Conservation (phyloP, 2,797 vertebrate species). For the Coracias cyanogaster region DNA sequence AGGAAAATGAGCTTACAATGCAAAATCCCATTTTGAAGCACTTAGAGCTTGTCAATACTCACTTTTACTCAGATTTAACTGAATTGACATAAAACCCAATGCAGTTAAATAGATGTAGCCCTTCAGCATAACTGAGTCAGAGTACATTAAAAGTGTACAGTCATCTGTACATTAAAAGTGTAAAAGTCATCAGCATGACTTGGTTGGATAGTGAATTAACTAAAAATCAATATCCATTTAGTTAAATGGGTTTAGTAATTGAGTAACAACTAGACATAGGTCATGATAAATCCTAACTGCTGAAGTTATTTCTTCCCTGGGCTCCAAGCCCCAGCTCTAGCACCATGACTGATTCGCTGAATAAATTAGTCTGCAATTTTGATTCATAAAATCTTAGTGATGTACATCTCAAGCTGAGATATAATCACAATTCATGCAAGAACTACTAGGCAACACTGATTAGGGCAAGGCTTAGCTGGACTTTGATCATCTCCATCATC, state of each 20-base stretch:
- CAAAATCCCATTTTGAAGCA: neutral
- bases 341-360: neutral
- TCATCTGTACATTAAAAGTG: neutral
- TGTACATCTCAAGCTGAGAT: neutral
- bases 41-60: neutral
- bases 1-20: neutral
- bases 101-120: neutral
- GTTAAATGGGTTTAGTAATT: conserved; percentile 9
- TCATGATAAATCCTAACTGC: neutral
- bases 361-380: neutral
- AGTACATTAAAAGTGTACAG: neutral
- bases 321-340: neutral
- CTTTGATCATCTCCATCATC: neutral
- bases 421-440: neutral
- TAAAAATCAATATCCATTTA: conserved; percentile 52
- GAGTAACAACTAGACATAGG: neutral
- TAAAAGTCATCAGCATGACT: conserved; percentile 12
- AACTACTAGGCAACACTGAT: neutral
- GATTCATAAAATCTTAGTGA: neutral
- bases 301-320: neutral
- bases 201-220: conserved; percentile 5
- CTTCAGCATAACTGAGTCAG: neutral
- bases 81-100: neutral
- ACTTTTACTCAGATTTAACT: neutral
- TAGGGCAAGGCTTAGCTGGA: neutral